Conservation (phyloP, 1,140 invertebrate genomes). For the Bombus pyrosoma region DNA sequence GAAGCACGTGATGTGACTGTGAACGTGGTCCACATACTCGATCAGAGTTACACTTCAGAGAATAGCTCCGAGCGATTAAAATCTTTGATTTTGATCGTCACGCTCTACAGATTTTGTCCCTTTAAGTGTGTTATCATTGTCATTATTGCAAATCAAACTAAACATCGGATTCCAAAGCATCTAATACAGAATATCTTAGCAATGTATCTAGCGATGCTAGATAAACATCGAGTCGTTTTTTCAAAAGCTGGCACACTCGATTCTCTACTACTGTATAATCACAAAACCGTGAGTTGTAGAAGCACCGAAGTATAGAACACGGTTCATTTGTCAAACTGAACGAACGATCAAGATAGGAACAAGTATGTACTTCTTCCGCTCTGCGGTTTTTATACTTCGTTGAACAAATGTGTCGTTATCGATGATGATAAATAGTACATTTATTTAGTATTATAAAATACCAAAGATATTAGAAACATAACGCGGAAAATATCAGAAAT, state of each 20-base stretch:
- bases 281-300: neutral
- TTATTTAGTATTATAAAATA: no score
- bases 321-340: neutral
- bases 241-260: neutral
- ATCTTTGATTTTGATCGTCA: conserved; percentile 18
- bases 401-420: neutral
- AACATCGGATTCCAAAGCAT: neutral
- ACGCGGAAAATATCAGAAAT: neutral
- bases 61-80: neutral
- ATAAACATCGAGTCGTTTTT: neutral
- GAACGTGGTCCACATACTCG: neutral
- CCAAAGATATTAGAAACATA: no score
- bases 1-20: neutral
- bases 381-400: neutral
- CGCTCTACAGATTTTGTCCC: neutral
- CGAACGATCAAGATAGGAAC: neutral
- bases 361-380: neutral
- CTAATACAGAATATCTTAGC: neutral
- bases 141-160: neutral
- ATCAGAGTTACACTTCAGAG: neutral
- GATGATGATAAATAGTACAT: neutral
- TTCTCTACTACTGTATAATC: neutral
- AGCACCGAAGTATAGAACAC: neutral
- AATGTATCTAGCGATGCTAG: no score
- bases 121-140: neutral